These are phyloP conservation scores for Phortica variegata DNA, from an alignment of 1,140 invertebrate genomes.

Conservation along the genomic window DNA sequence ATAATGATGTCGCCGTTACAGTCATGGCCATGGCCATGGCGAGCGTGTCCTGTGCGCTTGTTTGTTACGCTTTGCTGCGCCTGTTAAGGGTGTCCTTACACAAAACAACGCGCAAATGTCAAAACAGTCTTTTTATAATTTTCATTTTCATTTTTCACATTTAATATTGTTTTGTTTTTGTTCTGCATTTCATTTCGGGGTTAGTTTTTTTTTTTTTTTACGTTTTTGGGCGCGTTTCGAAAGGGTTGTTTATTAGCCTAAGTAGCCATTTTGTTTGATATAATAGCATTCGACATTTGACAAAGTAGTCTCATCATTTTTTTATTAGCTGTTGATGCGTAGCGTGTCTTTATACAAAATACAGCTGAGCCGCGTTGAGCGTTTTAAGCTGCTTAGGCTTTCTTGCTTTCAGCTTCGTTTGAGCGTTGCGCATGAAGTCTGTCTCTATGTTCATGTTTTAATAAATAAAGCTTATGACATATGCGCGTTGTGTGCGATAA, in stretches of 20 bases:
- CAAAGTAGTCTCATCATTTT: conserved; percentile 13
- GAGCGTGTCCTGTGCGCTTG: no score
- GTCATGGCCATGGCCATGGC: no score
- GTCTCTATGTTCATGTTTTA: no score
- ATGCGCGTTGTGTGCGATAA: no score
- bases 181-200: conserved; percentile 54
- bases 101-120: conserved; percentile 32
- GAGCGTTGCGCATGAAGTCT: no score
- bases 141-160: neutral
- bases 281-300: neutral
- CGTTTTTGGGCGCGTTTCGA: conserved; percentile 29
- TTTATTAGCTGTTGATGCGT: conserved; percentile 9
- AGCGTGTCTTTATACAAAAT: no score
- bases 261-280: conserved; percentile 47
- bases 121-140: conserved; percentile 39
- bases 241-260: conserved; percentile 36
- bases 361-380: conserved; percentile 25
- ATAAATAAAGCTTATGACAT: no score
- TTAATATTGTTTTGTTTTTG: neutral
- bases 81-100: no score
- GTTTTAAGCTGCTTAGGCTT: conserved; percentile 51
- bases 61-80: no score
- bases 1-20: no score
- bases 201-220: conserved; percentile 26
- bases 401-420: no score